phyloP scores from a whole-genome alignment of 2,113 vertebrate species.

The Equus quagga region DNA sequence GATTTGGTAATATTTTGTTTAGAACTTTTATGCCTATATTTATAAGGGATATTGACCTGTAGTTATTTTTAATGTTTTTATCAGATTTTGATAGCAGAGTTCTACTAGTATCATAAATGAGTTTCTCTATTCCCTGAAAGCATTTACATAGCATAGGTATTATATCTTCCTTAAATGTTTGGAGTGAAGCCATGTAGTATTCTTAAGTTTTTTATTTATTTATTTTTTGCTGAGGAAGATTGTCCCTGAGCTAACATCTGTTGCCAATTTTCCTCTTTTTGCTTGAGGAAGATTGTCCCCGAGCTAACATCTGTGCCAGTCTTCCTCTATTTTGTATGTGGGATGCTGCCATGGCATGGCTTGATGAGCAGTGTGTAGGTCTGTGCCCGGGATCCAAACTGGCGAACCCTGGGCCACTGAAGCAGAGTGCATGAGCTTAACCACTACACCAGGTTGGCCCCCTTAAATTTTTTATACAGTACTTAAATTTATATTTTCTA shows the following conservation, averaged over 20 bases:
- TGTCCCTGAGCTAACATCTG: too few species aligned
- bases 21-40: constrained; percentile 13
- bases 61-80: constrained; percentile 36
- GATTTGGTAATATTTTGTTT: constrained; percentile 37
- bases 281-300: too few species aligned
- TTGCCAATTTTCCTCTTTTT: too few species aligned
- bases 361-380: too few species aligned
- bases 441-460: too few species aligned
- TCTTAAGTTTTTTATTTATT: constrained; percentile 12
- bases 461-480: not conserved
- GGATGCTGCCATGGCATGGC: too few species aligned
- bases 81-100: not conserved
- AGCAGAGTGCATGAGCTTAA: too few species aligned
- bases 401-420: too few species aligned
- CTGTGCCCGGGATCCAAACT: too few species aligned
- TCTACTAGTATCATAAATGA: not conserved
- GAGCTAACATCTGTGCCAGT: too few species aligned
- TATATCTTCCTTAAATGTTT: constrained; percentile 29
- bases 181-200: not conserved
- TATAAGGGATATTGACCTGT: not conserved
- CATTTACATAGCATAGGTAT: not conserved
- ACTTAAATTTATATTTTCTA: constrained; percentile 10
- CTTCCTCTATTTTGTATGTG: too few species aligned
- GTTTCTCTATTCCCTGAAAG: constrained; percentile 7
- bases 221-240: too few species aligned